Evolutionary conservation across 1,140 invertebrate species (phyloP).

Genomic region (Nixonia krombeini): DNA sequence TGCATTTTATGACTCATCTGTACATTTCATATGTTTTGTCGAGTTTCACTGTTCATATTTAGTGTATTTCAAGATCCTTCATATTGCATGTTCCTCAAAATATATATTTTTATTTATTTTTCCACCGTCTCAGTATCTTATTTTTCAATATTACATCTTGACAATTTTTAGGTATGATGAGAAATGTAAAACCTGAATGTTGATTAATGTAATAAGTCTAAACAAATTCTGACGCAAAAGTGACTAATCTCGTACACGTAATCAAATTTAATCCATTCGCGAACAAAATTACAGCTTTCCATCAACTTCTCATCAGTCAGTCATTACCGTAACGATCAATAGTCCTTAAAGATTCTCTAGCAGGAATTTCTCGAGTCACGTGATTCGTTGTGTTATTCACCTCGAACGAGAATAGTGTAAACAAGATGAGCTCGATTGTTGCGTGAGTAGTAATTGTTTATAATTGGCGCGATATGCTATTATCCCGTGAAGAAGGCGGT

Average conservation of each 20-base stretch:
- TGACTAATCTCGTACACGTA: neutral
- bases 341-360: conserved; percentile 7
- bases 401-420: conserved; percentile 30
- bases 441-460: conserved; percentile 54
- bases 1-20: too few relatives aligned
- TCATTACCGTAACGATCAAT: conserved; percentile 8
- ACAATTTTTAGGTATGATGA: too few relatives aligned
- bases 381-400: conserved; percentile 28
- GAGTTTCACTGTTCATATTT: too few relatives aligned
- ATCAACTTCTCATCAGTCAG: conserved; percentile 5
- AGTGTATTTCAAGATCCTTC: too few relatives aligned
- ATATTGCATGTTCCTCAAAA: too few relatives aligned
- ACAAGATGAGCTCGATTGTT: conserved; percentile 41
- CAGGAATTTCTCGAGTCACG: conserved; percentile 13
- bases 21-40: too few relatives aligned
- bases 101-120: too few relatives aligned
- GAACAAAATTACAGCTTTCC: conserved; percentile 1
- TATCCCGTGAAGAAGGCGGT: conserved; percentile 59
- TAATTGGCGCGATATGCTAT: conserved; percentile 51
- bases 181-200: too few relatives aligned
- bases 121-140: too few relatives aligned
- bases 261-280: neutral
- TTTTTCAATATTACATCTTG: too few relatives aligned
- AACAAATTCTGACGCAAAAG: neutral
- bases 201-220: too few relatives aligned